Evolutionary conservation across 1,140 invertebrate species (phyloP), one percentile per base, ranked within the genome.

Genomic region (Zaprionus davidi): DNA sequence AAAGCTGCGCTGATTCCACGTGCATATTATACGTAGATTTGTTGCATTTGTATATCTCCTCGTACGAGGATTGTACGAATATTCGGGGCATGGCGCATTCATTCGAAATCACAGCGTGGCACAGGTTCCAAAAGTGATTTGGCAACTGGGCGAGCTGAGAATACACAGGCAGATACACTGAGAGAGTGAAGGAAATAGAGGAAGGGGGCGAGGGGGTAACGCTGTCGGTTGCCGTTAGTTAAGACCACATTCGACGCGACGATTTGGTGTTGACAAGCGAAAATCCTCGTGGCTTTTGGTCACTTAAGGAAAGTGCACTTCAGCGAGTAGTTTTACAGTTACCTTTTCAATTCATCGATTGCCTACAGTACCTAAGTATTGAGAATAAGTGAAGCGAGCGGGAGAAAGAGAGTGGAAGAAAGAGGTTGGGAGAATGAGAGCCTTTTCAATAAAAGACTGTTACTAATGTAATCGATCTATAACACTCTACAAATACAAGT

Each of bases 11-110:
- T 79, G 79, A 81, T 68, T 82, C 71, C 84, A 79, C 74, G 81
- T 78, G 62, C 81, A 88, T 79, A 88, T 88, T 87, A 87, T 88
- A 81, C 81, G 71, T 81, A 82, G 84, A 88, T 87, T 88, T 87
- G 81, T 88, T 83, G 81, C 78, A 88, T 88, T 83, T 80, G 67
- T 79, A 81, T 78, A 55, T 44, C 4, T 34, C 38, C 31, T 34
- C 31, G 31, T 34, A 34, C 31, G 31, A 9, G 17, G 34, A 49
- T 65, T 57, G 17, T 75, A 5, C 49, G 13, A 28, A 34, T 41
- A 46, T 67, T 62, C 11, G 28, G 7, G 20, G 2, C n/a, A 12
- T 59, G 76, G 46, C 46, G 24, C 46, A 51, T 51, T 76, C 81
- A 83, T 65, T 76, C 64, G 70, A 76, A 85, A 85, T 72, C 79